phyloP scores from a whole-genome alignment of 2,888 invertebrate species.

The Phortica okadai region DNA sequence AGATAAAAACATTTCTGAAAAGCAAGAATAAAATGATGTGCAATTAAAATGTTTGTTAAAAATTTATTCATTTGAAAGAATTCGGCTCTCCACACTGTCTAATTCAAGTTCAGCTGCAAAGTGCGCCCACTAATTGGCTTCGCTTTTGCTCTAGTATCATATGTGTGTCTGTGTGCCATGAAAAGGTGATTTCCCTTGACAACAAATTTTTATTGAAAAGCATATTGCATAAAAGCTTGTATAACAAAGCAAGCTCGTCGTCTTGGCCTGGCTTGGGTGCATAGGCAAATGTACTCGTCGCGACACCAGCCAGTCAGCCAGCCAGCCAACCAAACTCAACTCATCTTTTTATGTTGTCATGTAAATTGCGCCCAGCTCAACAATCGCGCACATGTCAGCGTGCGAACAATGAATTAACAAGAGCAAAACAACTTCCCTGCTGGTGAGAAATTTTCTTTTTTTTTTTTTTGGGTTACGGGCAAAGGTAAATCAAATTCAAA shows the following conservation, averaged over 20 bases:
- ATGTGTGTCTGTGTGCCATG: too few species aligned
- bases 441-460: too few species aligned
- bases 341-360: background rate
- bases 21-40: background rate
- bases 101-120: too few species aligned
- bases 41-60: background rate
- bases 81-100: too few species aligned
- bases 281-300: slow-evolving; percentile 12
- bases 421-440: background rate
- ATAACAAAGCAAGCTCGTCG: background rate
- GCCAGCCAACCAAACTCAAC: background rate
- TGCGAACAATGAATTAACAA: background rate
- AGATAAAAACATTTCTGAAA: background rate
- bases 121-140: too few species aligned
- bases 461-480: too few species aligned
- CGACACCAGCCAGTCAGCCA: background rate
- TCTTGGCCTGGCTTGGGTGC: background rate
- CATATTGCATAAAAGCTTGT: background rate
- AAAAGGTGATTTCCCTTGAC: too few species aligned
- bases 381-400: background rate
- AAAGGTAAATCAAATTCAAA: too few species aligned
- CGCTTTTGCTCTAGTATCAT: too few species aligned
- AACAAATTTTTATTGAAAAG: background rate
- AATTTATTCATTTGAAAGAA: too few species aligned
- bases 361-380: background rate